Evolutionary conservation across 35 echinoderm and acorn worm species (phyloP).

Genomic region (Patiria miniata): DNA sequence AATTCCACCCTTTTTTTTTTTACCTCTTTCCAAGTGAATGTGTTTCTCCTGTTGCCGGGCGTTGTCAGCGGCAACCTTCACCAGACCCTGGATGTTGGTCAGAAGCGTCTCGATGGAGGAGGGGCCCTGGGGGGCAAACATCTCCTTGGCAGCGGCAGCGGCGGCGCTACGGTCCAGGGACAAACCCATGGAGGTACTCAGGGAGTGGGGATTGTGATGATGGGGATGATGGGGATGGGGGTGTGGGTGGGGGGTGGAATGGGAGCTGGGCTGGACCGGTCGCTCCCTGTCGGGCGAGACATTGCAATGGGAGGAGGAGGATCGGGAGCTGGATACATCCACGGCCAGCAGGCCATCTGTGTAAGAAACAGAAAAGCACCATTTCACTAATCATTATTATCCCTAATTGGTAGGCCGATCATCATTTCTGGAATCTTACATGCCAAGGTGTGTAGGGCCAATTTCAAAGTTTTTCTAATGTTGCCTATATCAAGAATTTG

Average conservation of each 20-base stretch:
- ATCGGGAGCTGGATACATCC: constrained; percentile 36
- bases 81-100: constrained; percentile 94
- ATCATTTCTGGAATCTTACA: too few relatives aligned
- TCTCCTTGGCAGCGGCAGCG: constrained; percentile 19
- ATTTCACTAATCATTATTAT: too few relatives aligned
- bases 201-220: constrained; percentile 26
- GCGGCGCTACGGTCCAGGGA: constrained; percentile 15
- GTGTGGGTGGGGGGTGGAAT: constrained; percentile 13
- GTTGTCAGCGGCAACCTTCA: constrained; percentile 97
- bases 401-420: too few relatives aligned
- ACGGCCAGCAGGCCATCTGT: constrained; percentile 43
- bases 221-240: background rate
- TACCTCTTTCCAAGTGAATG: constrained; percentile 88
- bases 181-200: constrained; percentile 4
- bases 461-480: too few relatives aligned
- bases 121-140: constrained; percentile 60
- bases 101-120: constrained; percentile 98
- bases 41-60: constrained; percentile 97
- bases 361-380: too few relatives aligned
- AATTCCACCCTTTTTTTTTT: too few relatives aligned
- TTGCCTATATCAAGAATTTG: too few relatives aligned
- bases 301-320: background rate
- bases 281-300: background rate
- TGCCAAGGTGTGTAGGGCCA: too few relatives aligned
- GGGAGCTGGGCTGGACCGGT: background rate